These are phyloP conservation scores for Rhabdophis nuchalis DNA, from an alignment of 2,797 vertebrate species.

Conservation along the genomic window DNA sequence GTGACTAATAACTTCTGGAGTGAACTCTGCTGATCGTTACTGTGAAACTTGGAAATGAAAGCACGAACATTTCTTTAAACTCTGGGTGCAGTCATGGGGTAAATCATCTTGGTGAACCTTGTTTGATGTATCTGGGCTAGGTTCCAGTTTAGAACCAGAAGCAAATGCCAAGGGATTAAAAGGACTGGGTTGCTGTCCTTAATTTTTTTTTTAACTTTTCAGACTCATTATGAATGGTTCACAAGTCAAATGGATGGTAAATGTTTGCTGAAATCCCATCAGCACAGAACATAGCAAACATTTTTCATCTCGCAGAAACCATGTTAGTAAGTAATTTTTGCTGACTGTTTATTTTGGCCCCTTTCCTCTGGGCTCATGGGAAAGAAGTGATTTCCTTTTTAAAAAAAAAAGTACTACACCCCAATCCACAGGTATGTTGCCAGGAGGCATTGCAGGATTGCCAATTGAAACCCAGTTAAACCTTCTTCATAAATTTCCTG, in stretches of 20 bases:
- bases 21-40: neutral
- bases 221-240: constrained; percentile 20
- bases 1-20: neutral
- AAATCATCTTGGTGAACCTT: neutral
- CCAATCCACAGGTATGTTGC: neutral
- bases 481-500: neutral
- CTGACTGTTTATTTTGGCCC: neutral
- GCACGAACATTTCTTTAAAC: neutral
- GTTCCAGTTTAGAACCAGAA: neutral
- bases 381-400: neutral
- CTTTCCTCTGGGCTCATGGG: neutral
- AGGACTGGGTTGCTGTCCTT: neutral
- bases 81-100: neutral
- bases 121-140: neutral
- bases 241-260: constrained; percentile 13
- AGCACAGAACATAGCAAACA: neutral
- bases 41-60: constrained; percentile 3
- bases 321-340: neutral
- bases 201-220: neutral
- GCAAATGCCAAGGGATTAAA: neutral
- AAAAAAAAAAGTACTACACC: neutral
- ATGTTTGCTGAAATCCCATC: constrained; percentile 3
- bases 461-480: neutral
- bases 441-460: neutral
- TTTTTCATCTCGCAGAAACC: neutral